These are phyloP conservation scores for Sarcophaga bullata DNA, from an alignment of 1,140 invertebrate species.

Conservation along the genomic window DNA sequence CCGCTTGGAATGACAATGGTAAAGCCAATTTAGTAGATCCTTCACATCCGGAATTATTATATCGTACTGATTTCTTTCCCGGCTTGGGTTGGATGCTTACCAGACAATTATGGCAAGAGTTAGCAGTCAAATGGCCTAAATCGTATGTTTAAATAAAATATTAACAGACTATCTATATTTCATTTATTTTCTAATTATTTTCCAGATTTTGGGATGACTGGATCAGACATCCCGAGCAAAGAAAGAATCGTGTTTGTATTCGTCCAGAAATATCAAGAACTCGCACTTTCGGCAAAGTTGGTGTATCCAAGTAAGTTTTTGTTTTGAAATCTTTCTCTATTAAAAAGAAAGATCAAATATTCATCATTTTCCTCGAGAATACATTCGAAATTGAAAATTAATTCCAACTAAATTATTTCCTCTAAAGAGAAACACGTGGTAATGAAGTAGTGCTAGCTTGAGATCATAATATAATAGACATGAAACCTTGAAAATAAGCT, in stretches of 20 bases:
- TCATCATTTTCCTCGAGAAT: too few species aligned
- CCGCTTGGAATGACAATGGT: slow-evolving; percentile 99
- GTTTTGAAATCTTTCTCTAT: too few species aligned
- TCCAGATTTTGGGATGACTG: slow-evolving; percentile 98
- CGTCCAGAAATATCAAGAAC: slow-evolving; percentile 95
- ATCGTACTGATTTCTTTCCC: slow-evolving; percentile 98
- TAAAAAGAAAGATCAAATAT: too few species aligned
- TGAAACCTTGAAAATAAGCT: too few species aligned
- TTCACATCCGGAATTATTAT: slow-evolving; percentile 78
- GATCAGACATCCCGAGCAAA: slow-evolving; percentile 93
- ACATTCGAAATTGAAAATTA: too few species aligned
- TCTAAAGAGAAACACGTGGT: too few species aligned
- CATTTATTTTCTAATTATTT: background rate
- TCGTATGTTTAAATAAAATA: slow-evolving; percentile 71
- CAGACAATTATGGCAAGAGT: slow-evolving; percentile 84
- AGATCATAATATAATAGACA: too few species aligned
- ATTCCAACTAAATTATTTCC: too few species aligned
- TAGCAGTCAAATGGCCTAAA: slow-evolving; percentile 72
- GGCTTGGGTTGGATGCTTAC: slow-evolving; percentile 98
- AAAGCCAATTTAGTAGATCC: slow-evolving; percentile 86
- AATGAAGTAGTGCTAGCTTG: too few species aligned
- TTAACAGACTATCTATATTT: slow-evolving; percentile 13
- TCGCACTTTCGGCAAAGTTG: slow-evolving; percentile 92
- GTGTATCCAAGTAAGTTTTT: slow-evolving; percentile 68
- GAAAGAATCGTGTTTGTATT: slow-evolving; percentile 91